These are phyloP conservation scores for Melinaea marsaeus DNA, from an alignment of 2,888 invertebrate species.

Conservation along the genomic window DNA sequence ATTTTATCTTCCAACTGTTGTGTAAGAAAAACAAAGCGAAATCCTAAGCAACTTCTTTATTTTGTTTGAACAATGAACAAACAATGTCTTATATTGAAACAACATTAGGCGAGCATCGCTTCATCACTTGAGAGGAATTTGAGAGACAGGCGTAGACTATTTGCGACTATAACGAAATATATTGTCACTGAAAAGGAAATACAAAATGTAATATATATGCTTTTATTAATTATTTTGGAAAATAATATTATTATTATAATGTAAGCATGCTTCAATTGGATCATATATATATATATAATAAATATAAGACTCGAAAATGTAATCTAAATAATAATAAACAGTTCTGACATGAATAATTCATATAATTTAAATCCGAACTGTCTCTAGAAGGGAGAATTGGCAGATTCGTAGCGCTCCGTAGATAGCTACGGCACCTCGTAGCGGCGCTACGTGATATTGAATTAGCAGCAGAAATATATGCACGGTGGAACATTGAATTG, in stretches of 20 bases:
- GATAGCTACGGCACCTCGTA: conserved; percentile 4
- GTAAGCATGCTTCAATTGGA: too few species aligned
- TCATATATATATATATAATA: neutral
- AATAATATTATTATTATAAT: too few species aligned
- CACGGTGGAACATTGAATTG: conserved; percentile 1
- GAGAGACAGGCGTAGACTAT: conserved; percentile 55
- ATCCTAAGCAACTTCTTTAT: too few species aligned
- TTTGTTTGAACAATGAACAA: neutral
- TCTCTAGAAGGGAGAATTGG: conserved; percentile 3
- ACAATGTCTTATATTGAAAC: conserved; percentile 1
- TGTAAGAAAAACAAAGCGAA: too few species aligned
- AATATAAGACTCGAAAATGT: neutral
- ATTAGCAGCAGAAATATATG: conserved; percentile 5
- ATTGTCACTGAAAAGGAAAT: conserved; percentile 49
- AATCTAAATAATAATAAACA: conserved; percentile 4
- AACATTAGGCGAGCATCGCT: conserved; percentile 19
- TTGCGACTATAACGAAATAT: conserved; percentile 58
- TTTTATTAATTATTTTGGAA: too few species aligned
- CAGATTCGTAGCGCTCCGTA: conserved; percentile 3
- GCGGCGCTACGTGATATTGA: conserved; percentile 6
- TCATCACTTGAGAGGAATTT: conserved; percentile 41
- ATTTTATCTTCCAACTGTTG: too few species aligned
- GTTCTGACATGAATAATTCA: conserved; percentile 2
- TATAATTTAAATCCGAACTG: conserved; percentile 8
- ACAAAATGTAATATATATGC: neutral